These are phyloP conservation scores for Euwallacea fornicatus DNA, from an alignment of 1,140 invertebrate species.

Conservation along the genomic window DNA sequence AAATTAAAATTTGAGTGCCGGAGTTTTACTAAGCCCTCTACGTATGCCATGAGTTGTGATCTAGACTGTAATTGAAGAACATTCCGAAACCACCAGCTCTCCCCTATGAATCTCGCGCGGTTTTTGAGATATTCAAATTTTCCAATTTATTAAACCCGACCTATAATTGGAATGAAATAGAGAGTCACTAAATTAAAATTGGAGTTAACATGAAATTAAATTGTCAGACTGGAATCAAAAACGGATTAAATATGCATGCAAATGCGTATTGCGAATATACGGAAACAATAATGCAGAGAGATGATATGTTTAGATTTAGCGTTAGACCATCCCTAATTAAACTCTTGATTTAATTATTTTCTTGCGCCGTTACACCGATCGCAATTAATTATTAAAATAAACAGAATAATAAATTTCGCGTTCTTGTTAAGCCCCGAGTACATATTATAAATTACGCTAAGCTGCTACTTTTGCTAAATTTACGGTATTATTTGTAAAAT, in stretches of 20 bases:
- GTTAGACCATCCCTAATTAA: conserved; percentile 27
- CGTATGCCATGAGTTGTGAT: too few species aligned
- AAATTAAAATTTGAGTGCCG: conserved; percentile 6
- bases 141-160: neutral
- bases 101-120: too few species aligned
- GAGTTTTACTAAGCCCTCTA: neutral
- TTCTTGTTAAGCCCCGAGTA: conserved; percentile 31
- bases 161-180: conserved; percentile 14
- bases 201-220: conserved; percentile 26
- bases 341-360: conserved; percentile 33
- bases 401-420: conserved; percentile 34
- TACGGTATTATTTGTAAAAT: conserved; percentile 34
- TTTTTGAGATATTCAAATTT: too few species aligned
- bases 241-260: conserved; percentile 24
- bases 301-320: conserved; percentile 21
- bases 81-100: too few species aligned
- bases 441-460: conserved; percentile 36
- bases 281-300: conserved; percentile 12
- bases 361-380: conserved; percentile 28
- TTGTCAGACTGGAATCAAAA: conserved; percentile 29
- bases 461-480: conserved; percentile 32
- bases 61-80: too few species aligned
- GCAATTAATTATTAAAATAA: conserved; percentile 35
- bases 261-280: conserved; percentile 11
- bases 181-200: conserved; percentile 23